Percentiles rank a stretch among this genome's conserved stretches.
Evolutionary conservation across 2,113 vertebrate genomes (phyloP).

Genomic region (Protomyctophum bolini): DNA sequence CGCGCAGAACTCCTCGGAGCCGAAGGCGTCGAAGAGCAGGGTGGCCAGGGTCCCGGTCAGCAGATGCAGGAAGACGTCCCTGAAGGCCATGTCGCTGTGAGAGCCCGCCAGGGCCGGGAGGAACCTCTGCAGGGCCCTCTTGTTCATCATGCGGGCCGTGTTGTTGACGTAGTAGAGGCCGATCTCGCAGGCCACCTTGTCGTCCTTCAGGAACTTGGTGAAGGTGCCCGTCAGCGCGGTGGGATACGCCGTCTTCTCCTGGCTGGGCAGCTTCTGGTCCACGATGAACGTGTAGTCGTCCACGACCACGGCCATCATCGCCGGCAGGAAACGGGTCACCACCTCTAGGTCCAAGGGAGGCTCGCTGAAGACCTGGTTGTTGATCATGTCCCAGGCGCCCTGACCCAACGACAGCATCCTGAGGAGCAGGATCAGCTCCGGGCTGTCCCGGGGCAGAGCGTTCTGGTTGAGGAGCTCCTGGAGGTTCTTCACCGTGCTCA

Average conservation of each 20-base stretch:
- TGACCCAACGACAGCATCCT: conserved; percentile 94
- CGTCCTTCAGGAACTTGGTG: conserved; percentile 91
- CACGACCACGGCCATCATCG: conserved; percentile 95
- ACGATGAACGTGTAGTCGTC: conserved; percentile 93
- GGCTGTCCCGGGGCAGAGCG: conserved; percentile 92
- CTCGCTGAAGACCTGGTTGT: conserved; percentile 99
- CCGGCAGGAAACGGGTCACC: conserved; percentile 92
- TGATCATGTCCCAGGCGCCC: conserved; percentile 98
- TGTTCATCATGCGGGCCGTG: conserved; percentile 93
- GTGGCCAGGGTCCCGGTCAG: conserved; percentile 81
- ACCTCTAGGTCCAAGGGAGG: conserved; percentile 93
- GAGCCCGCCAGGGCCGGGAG: conserved; percentile 91
- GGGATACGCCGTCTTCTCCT: conserved; percentile 91
- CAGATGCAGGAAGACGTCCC: conserved; percentile 97
- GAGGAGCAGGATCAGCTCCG: conserved; percentile 90
- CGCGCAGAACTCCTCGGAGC: conserved; percentile 90
- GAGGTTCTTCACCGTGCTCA: conserved; percentile 94
- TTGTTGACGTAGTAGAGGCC: conserved; percentile 95
- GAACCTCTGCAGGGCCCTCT: conserved; percentile 91
- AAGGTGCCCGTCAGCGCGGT: conserved; percentile 87
- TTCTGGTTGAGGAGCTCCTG: conserved; percentile 96
- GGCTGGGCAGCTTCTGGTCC: conserved; percentile 90
- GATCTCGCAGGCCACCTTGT: conserved; percentile 94
- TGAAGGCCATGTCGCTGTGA: conserved; percentile 91
- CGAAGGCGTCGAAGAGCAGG: conserved; percentile 91